Conservation (phyloP, 2,113 vertebrate genomes). For the Microtus oregoni region DNA sequence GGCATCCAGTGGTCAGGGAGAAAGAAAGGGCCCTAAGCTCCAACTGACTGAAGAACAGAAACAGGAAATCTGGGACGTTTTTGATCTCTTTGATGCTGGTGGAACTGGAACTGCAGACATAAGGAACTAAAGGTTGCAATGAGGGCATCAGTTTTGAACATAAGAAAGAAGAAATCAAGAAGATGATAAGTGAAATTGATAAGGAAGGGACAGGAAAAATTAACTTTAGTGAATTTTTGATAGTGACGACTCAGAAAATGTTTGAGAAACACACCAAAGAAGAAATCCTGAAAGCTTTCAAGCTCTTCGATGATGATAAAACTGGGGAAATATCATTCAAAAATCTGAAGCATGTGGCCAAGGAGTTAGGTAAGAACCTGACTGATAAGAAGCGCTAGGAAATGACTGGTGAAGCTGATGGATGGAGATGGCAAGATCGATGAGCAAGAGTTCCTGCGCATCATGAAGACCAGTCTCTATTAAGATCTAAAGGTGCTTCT, state of each 20-base stretch:
- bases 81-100: conserved; percentile 95
- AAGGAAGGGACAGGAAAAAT: conserved; percentile 96
- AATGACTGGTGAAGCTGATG: conserved; percentile 96
- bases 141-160: conserved; percentile 98
- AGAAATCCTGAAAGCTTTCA: conserved; percentile 97
- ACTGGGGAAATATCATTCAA: conserved; percentile 97
- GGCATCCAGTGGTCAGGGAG: conserved; percentile 88
- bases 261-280: conserved; percentile 97
- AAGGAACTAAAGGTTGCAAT: conserved; percentile 96
- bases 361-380: conserved; percentile 95
- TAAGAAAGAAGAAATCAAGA: conserved; percentile 97
- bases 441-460: conserved; percentile 95
- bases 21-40: conserved; percentile 88
- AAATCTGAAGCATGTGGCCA: conserved; percentile 96
- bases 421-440: conserved; percentile 96
- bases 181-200: conserved; percentile 95
- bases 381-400: conserved; percentile 97
- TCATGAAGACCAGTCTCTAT: conserved; percentile 97
- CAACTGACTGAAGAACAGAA: conserved; percentile 94
- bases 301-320: conserved; percentile 96
- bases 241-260: conserved; percentile 96
- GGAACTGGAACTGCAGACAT: conserved; percentile 93
- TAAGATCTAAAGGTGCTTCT: conserved; percentile 78
- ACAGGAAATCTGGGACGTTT: conserved; percentile 94
- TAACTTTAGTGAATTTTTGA: conserved; percentile 92